These are phyloP conservation scores for Malthinus flaveolus DNA, from an alignment of 2,888 invertebrate genomes.

Conservation along the genomic window DNA sequence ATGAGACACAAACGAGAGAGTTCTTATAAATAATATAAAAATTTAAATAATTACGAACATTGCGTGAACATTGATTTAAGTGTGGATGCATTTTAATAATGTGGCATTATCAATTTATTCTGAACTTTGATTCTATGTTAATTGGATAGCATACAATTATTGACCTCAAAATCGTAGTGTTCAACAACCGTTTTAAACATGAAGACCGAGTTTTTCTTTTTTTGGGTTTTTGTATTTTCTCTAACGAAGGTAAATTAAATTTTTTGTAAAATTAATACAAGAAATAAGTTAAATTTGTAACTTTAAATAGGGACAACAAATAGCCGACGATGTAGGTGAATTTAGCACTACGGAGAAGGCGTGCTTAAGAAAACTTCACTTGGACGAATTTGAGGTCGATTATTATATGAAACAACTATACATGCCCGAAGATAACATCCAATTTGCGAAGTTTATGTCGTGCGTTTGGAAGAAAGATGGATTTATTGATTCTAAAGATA, in stretches of 20 bases:
- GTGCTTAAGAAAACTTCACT: conserved; percentile 12
- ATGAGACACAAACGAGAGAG: too few relatives aligned
- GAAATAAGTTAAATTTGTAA: background rate
- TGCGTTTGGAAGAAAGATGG: conserved; percentile 23
- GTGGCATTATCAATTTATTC: background rate
- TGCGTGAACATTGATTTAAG: background rate
- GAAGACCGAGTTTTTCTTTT: background rate
- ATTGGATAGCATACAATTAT: conserved; percentile 5
- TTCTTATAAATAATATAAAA: too few relatives aligned
- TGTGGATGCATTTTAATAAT: conserved; percentile 2
- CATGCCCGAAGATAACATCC: conserved; percentile 17
- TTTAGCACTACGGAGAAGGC: conserved; percentile 11
- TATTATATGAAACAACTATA: conserved; percentile 18
- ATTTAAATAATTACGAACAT: too few relatives aligned
- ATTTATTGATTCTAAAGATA: conserved; percentile 16
- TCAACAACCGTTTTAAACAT: conserved; percentile 2
- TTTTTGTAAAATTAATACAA: too few relatives aligned
- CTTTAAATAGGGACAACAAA: conserved; percentile 6
- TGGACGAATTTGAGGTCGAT: conserved; percentile 20
- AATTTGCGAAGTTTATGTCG: conserved; percentile 17
- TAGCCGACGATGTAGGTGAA: conserved; percentile 10
- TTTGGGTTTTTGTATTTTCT: background rate
- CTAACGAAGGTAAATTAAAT: background rate
- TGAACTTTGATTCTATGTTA: conserved; percentile 12
- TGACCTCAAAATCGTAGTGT: conserved; percentile 10